Evolutionary conservation across 2,797 vertebrate genomes (phyloP).

Genomic region (Enteromius paludinosus): DNA sequence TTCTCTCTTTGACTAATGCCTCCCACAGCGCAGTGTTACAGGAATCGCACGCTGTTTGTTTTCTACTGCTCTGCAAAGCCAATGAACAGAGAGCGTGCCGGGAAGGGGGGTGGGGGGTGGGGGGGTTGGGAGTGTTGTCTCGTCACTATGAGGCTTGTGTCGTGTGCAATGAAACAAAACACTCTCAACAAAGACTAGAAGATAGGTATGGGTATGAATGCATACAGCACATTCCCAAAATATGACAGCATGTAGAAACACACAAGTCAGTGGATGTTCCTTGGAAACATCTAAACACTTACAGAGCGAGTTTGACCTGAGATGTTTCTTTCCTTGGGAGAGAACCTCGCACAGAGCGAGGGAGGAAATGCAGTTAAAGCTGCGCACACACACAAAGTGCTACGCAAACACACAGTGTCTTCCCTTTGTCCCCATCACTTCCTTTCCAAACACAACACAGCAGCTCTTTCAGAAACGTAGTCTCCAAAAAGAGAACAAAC

Average conservation of each 20-base stretch:
- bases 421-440: slow-evolving; percentile 36
- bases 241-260: neutral
- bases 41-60: slow-evolving; percentile 38
- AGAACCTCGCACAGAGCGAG: neutral
- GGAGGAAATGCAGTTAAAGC: slow-evolving; percentile 17
- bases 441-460: slow-evolving; percentile 33
- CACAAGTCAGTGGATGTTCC: neutral
- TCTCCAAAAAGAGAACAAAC: slow-evolving; percentile 14
- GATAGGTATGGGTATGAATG: neutral
- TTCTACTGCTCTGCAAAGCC: slow-evolving; percentile 22
- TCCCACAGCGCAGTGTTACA: slow-evolving; percentile 34
- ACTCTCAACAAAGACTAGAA: slow-evolving; percentile 9
- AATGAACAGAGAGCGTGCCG: slow-evolving; percentile 5
- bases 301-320: neutral
- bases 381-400: neutral
- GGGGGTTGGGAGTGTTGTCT: slow-evolving; percentile 3
- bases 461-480: slow-evolving; percentile 13
- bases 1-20: slow-evolving; percentile 36
- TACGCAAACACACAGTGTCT: slow-evolving; percentile 7
- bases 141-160: slow-evolving; percentile 10
- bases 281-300: neutral
- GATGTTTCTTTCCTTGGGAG: neutral
- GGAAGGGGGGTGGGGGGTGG: neutral
- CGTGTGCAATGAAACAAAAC: slow-evolving; percentile 21
- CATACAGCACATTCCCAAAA: neutral